Evolutionary conservation across 2,888 invertebrate species (phyloP), one percentile per base, ranked within the genome.

Genomic region (Falcaria lacertinaria): DNA sequence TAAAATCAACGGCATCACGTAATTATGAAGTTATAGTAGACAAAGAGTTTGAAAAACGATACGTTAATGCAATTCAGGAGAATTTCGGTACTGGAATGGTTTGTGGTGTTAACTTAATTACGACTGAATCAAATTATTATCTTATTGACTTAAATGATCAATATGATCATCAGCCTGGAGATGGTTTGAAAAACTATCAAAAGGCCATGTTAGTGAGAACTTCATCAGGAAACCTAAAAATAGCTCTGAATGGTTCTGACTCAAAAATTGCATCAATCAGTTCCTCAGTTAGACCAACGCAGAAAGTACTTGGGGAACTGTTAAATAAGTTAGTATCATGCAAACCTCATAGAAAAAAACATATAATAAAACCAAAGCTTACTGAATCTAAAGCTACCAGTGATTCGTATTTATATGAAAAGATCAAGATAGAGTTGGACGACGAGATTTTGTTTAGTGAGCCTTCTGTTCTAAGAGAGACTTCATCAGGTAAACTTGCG

Each of bases 1-100:
- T 83, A 42, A 69, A 68, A 56, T 33, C 40, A 7, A 78, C 77
- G n/a, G 14, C 49, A 36, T 82, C 82, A 4, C 50, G 60, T 1
- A 80, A 79, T 54, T 83, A 63, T 46, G 43, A 69, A 15, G 49
- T 84, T 34, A 50, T 79, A 32, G 45, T 83, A 34, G 80, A 86
- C 42, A 83, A 80, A 52, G 86, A 87, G 63, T 83, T 71, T 55
- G 79, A 80, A 58, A 75, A 54, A 25, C 49, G 34, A 16, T 74
- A 64, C 34, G 69, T 48, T 33, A 41, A 71, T 40, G 51, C 54
- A 4, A 52, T 80, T 6, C 54, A 62, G 15, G 44, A 64, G 19
- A 44, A 54, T 19, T 44, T 77, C 15, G 52, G 46, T 22, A 49
- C 64, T 7, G 47, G 65, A 17, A 57, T 47, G 8, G 45, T 66